These are phyloP conservation scores for Anticlea derivata DNA, from an alignment of 2,888 invertebrate genomes.

Conservation along the genomic window DNA sequence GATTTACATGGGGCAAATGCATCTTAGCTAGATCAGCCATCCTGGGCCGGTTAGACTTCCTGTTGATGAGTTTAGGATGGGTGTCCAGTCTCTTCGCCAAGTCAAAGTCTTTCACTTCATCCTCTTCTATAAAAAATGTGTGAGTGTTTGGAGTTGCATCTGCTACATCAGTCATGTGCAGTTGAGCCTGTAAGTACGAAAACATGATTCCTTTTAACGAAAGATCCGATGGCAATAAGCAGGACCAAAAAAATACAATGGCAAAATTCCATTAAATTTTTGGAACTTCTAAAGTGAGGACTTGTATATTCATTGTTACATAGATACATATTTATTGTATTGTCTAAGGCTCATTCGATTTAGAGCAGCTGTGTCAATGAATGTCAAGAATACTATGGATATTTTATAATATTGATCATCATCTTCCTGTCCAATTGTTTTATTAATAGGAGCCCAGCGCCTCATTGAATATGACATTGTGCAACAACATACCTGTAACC, in stretches of 20 bases:
- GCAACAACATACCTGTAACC: constrained; percentile 56
- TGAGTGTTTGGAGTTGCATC: constrained; percentile 89
- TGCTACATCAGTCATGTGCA: constrained; percentile 92
- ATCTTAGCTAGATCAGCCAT: constrained; percentile 83
- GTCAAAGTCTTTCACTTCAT: constrained; percentile 86
- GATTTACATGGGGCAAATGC: constrained; percentile 83
- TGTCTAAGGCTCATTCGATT: too few species aligned
- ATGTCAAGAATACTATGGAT: too few species aligned
- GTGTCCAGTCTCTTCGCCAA: constrained; percentile 89
- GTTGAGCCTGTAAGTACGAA: constrained; percentile 85
- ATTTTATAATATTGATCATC: too few species aligned
- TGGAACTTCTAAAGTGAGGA: too few species aligned
- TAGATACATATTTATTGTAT: too few species aligned
- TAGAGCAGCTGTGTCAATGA: too few species aligned
- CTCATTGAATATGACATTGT: too few species aligned
- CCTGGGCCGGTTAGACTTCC: constrained; percentile 88
- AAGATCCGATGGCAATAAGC: too few species aligned
- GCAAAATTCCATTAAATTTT: too few species aligned
- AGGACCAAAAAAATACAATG: too few species aligned
- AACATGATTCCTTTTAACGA: neutral
- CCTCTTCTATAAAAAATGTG: constrained; percentile 89
- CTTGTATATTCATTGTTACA: neutral
- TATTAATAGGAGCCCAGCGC: too few species aligned
- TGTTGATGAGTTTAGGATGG: constrained; percentile 87
- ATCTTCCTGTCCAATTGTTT: too few species aligned